Evolutionary conservation across 2,797 vertebrate species (phyloP).

Genomic region (Sciaenops ocellatus): DNA sequence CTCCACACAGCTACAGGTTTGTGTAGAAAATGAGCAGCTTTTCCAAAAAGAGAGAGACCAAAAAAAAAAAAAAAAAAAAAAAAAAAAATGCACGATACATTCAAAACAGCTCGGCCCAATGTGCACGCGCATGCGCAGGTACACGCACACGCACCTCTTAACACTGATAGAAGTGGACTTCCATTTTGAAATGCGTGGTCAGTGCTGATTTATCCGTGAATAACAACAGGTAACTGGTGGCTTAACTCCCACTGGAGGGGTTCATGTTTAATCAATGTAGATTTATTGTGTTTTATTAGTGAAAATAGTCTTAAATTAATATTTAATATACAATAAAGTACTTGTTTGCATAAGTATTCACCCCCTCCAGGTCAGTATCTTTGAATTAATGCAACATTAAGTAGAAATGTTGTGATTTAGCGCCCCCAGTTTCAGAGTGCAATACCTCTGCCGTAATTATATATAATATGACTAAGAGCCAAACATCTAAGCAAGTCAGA

Average conservation of each 20-base stretch:
- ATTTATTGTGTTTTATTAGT: not conserved
- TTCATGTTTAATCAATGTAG: not conserved
- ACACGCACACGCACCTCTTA: not conserved
- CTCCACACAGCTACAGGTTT: conserved; percentile 9
- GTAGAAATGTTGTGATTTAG: not conserved
- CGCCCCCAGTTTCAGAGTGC: no score
- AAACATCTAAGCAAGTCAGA: no score
- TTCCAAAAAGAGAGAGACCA: no score
- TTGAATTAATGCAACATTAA: not conserved
- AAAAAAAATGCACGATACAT: conserved; percentile 7
- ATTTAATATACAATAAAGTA: not conserved
- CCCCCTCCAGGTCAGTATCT: not conserved
- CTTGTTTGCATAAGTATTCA: not conserved
- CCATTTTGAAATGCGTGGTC: not conserved
- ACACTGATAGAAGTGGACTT: not conserved
- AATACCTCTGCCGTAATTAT: no score
- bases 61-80: no score
- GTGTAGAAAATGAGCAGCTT: conserved; percentile 13
- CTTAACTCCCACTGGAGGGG: not conserved
- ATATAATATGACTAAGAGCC: no score
- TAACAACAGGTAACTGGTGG: not conserved
- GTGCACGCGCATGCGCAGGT: not conserved
- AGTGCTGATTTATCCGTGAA: not conserved
- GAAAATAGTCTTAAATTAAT: not conserved
- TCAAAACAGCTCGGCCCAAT: not conserved